Evolutionary conservation across 2,888 invertebrate species (phyloP), one percentile per base, ranked within the genome.

Genomic region (Meiosimyza platycephala): DNA sequence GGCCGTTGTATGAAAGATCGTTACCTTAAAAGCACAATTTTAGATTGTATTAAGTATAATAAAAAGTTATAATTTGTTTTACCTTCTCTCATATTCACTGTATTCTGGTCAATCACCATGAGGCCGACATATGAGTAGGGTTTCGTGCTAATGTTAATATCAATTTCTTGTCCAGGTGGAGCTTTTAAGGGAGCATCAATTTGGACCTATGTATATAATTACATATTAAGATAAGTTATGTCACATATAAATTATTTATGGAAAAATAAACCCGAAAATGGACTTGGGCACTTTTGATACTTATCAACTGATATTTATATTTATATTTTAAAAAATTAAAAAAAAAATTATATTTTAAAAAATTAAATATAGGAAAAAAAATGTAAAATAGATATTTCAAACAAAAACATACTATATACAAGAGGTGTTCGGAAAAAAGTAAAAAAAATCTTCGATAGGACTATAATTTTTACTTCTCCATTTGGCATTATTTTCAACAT

Each of bases 71-170:
- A 15, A 16, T 33, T 48, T 4, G 5, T 48, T 72, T 74, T 92
- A 81, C 95, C 94, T 54, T 89, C 89, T 82, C 92, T 91, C 63
- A 96, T 88, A 11, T 92, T 85, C 9, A 92, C 85, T 1, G 94
- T 93, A 82, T 93, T 93, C 84, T 95, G 93, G 87, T 98, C 98
- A 4, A 96, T 93, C 0, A 95, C 96, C 81, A 97, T 89, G n/a
- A 98, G 88, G 6, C 95, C 96, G 22, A 97, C 93, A 79, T 93
- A 93, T 0, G 98, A 95, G 80, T 96, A 94, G 0, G 96, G 93
- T 81, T 94, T 95, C 0, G 97, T 93, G 13, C 90, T 89, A 60
- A 98, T 92, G 0, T 91, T 90, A 16, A 98, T 89, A 79, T 95
- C 94, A 9, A 97, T 92, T 75, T 93, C 90, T 54, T 93, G 91